Evolutionary conservation across 1,140 invertebrate genomes (phyloP).

Genomic region (Drosophila fuyamai): DNA sequence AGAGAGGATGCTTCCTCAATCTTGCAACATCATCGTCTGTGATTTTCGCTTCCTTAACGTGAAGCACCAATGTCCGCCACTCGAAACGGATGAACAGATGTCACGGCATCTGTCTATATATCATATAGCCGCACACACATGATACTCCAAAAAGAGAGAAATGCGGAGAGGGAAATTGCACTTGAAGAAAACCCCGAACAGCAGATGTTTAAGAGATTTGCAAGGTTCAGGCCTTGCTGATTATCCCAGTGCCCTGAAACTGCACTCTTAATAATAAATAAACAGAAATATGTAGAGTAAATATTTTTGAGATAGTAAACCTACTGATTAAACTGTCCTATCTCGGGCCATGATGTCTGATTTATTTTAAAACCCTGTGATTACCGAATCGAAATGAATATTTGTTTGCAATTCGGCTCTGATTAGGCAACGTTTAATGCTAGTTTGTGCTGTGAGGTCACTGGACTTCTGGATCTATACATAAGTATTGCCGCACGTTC

Average conservation of each 20-base stretch:
- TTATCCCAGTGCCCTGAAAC: slow-evolving; percentile 23
- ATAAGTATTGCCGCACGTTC: slow-evolving; percentile 21
- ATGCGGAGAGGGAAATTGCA: neutral
- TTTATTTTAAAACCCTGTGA: slow-evolving; percentile 31
- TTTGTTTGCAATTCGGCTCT: neutral
- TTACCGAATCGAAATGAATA: slow-evolving; percentile 3
- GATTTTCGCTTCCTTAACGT: slow-evolving; percentile 71
- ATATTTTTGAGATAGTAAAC: slow-evolving; percentile 14
- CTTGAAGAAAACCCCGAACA: neutral
- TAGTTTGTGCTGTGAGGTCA: slow-evolving; percentile 28
- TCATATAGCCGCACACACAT: slow-evolving; percentile 23
- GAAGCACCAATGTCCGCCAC: slow-evolving; percentile 60
- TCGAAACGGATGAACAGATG: slow-evolving; percentile 46
- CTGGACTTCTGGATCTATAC: slow-evolving; percentile 28
- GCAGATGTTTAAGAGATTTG: slow-evolving; percentile 29
- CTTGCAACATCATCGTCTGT: slow-evolving; percentile 46
- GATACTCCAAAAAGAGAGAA: slow-evolving; percentile 4
- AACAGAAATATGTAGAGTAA: neutral
- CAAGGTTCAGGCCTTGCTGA: slow-evolving; percentile 18
- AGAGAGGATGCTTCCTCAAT: slow-evolving; percentile 66
- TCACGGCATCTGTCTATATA: slow-evolving; percentile 50
- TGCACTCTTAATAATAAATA: neutral
- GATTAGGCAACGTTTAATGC: neutral
- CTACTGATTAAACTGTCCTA: slow-evolving; percentile 10
- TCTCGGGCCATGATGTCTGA: slow-evolving; percentile 21